Base-by-base conservation (phyloP, 2,888 invertebrate species). In the Tenthredo amoena region DNA sequence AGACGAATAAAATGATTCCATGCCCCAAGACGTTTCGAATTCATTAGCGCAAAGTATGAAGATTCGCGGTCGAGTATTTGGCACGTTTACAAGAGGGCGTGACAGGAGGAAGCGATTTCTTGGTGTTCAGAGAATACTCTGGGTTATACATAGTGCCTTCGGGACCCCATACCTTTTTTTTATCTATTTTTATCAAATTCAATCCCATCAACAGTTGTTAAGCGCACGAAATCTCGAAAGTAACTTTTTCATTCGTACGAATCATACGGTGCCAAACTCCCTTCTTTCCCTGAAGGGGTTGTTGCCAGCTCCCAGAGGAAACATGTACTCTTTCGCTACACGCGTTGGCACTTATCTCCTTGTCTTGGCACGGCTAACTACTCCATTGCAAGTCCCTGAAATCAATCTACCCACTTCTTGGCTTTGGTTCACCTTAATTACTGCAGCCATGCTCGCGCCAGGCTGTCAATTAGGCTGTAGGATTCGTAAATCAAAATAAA, bases 341-440 rank as follows among this genome's bases (percentile, higher is more conserved):
- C 40, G 81, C 58, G 62, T 81, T 81, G 34, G 81, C 81, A 81
- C 81, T 81, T 62, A 81, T 81, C 58, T 81, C 62, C 55, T 55
- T 31, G 26, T 77, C 34, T 47, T 77, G 50, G 55, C 31, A 34
- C 47, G 31, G 55, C 81, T 81, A 37, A 26, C 40, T 37, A 62
- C 62, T 62, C n/a, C 62, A 77, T 50, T 50, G 77, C 50, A 50
- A 77, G 50, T 62, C 62, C 62, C 21, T 34, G 62, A 58, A 81
- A 81, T 81, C 81, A 62, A 81, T 81, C 62, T 62, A 37, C 18
- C 34, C 62, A 15, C 58, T 81, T 62, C 62, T 81, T 81, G 81
- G 40, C 40, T 81, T 62, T 21, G 77, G 6, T 40, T 58, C 58
- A 81, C 81, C 37, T 81, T 37, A 81, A 62, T 81, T 62, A 62